Percentiles rank a stretch among this genome's conserved stretches.
Evolutionary conservation across 2,113 vertebrate species (phyloP).

Genomic region (Daubentonia madagascariensis): DNA sequence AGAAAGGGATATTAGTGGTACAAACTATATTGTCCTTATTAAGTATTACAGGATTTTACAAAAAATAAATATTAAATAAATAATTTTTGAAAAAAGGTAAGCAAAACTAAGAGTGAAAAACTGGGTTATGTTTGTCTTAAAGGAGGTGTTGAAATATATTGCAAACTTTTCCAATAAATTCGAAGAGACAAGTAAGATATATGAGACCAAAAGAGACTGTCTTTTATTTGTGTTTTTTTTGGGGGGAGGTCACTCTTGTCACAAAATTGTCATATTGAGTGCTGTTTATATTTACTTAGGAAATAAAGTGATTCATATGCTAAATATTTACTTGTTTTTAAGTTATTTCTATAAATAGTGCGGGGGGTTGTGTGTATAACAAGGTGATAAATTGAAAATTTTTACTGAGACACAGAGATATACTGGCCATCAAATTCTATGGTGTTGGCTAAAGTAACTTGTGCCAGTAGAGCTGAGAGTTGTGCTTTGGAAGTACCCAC

Average conservation of each 20-base stretch:
- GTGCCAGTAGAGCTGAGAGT: background rate
- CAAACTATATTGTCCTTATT: background rate
- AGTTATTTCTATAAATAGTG: background rate
- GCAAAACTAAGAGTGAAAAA: background rate
- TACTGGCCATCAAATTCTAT: background rate
- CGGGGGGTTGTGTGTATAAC: background rate
- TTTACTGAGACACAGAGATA: background rate
- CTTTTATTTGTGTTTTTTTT: background rate
- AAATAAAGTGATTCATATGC: background rate
- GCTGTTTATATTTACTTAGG: background rate
- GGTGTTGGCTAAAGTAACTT: background rate
- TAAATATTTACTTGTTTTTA: background rate
- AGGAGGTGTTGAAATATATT: background rate
- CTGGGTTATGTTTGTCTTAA: background rate
- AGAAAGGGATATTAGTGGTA: background rate
- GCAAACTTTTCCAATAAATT: background rate
- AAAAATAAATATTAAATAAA: background rate
- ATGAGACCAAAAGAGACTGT: background rate
- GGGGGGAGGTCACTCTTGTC: background rate
- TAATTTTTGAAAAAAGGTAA: background rate
- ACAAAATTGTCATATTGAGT: background rate
- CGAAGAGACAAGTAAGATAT: background rate
- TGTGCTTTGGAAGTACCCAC: background rate
- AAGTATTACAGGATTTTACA: background rate
- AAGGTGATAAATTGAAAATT: background rate